A percentile compares a stretch with the other conserved stretches of the same genome.
Conservation (phyloP, 2,888 invertebrate species). For the Acleris holmiana region DNA sequence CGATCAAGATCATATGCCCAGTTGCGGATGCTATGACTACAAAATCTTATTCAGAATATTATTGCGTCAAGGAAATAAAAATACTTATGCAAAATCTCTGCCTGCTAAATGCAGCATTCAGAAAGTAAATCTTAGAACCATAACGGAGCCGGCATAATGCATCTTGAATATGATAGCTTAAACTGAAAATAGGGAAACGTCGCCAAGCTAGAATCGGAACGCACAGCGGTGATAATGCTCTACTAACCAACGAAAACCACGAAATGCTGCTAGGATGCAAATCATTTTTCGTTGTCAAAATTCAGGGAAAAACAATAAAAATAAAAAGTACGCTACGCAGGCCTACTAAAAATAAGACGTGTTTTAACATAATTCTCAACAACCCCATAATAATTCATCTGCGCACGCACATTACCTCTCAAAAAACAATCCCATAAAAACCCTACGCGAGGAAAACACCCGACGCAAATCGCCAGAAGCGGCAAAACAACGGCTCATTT, state of each 20-base stretch:
- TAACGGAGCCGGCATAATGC: too few species aligned
- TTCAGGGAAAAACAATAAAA: neutral
- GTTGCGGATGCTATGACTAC: too few species aligned
- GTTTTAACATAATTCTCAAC: neutral
- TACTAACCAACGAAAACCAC: neutral
- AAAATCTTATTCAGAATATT: too few species aligned
- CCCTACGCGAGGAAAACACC: slow-evolving; percentile 9
- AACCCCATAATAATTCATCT: neutral
- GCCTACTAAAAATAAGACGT: neutral
- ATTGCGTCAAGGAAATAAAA: too few species aligned
- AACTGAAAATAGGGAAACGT: too few species aligned
- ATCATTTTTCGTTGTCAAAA: neutral
- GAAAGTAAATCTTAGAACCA: too few species aligned
- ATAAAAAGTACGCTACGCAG: neutral
- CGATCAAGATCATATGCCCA: neutral
- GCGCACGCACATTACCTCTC: slow-evolving; percentile 3
- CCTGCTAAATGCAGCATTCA: too few species aligned
- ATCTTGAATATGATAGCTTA: too few species aligned
- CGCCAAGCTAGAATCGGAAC: too few species aligned
- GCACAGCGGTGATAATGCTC: neutral
- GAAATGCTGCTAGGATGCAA: neutral
- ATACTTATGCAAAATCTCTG: too few species aligned
- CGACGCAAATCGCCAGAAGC: slow-evolving; percentile 22
- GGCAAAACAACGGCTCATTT: slow-evolving; percentile 32
- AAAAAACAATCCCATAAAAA: slow-evolving; percentile 12